These are phyloP conservation scores for Ceramica pisi DNA, from an alignment of 2,888 invertebrate species.

Conservation along the genomic window DNA sequence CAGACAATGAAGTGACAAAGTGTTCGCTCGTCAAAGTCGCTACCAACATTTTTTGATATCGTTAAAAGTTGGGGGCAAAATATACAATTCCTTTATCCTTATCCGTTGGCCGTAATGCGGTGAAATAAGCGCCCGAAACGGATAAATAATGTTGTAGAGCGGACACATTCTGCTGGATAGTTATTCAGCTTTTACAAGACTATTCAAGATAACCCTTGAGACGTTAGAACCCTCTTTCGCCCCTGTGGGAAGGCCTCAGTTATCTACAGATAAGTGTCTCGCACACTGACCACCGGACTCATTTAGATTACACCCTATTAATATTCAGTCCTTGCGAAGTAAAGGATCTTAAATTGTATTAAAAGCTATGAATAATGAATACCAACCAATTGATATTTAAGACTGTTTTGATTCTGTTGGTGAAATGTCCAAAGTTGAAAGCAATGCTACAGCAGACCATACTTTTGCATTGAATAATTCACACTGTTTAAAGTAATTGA, in stretches of 20 bases:
- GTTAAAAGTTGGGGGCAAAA: slow-evolving; percentile 40
- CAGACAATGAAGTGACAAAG: slow-evolving; percentile 58
- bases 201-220: slow-evolving; percentile 78
- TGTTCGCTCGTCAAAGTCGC: slow-evolving; percentile 37
- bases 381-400: slow-evolving; percentile 45
- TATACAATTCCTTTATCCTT: slow-evolving; percentile 56
- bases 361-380: slow-evolving; percentile 54
- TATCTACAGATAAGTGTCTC: slow-evolving; percentile 72
- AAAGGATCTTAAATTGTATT: slow-evolving; percentile 56
- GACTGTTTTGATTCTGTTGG: slow-evolving; percentile 41
- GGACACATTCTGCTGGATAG: slow-evolving; percentile 66
- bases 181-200: slow-evolving; percentile 76
- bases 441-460: slow-evolving; percentile 23
- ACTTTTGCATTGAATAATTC: slow-evolving; percentile 32
- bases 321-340: slow-evolving; percentile 55
- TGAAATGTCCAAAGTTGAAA: slow-evolving; percentile 33
- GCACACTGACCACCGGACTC: slow-evolving; percentile 73
- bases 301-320: slow-evolving; percentile 65
- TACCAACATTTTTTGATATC: slow-evolving; percentile 27
- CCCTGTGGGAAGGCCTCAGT: slow-evolving; percentile 73
- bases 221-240: slow-evolving; percentile 68
- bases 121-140: slow-evolving; percentile 57
- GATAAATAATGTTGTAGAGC: slow-evolving; percentile 65
- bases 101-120: slow-evolving; percentile 56
- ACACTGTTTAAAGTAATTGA: slow-evolving; percentile 9